These are phyloP conservation scores for Mylabris sibirica DNA, from an alignment of 2,888 invertebrate genomes.

Conservation along the genomic window DNA sequence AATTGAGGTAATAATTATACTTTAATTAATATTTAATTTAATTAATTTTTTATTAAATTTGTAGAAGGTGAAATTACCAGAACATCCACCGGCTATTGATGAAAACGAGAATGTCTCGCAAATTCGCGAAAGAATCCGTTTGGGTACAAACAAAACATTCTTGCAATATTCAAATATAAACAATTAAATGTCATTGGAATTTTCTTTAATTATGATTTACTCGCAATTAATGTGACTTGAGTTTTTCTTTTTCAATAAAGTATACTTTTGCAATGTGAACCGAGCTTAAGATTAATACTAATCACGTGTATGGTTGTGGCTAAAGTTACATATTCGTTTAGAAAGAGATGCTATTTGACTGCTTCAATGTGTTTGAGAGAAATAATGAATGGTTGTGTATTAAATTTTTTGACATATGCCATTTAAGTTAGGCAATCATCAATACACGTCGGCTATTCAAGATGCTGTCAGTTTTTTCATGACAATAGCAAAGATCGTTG, in stretches of 20 bases:
- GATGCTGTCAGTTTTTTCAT: constrained; percentile 1
- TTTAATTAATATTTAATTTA: not conserved
- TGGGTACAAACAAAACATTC: not conserved
- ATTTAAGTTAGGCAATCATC: not conserved
- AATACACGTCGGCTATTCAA: not conserved
- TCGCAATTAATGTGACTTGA: too few relatives aligned
- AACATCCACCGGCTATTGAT: not conserved
- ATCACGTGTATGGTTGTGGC: too few relatives aligned
- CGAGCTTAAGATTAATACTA: not conserved
- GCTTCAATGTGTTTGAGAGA: not conserved
- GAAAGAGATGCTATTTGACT: not conserved
- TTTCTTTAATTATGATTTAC: too few relatives aligned
- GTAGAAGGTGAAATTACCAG: not conserved
- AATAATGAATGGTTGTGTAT: not conserved
- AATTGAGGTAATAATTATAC: not conserved
- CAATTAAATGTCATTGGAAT: not conserved
- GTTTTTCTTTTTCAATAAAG: not conserved
- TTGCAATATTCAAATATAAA: not conserved
- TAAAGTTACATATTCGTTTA: too few relatives aligned
- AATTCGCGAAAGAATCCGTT: not conserved
- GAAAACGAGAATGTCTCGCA: not conserved
- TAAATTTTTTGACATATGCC: not conserved
- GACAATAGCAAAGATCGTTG: not conserved
- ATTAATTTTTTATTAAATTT: not conserved
- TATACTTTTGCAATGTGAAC: not conserved